Percentiles rank a stretch among this genome's conserved stretches.
phyloP scores from a whole-genome alignment of 1,140 invertebrate genomes.

The Neodiprion pinetum region DNA sequence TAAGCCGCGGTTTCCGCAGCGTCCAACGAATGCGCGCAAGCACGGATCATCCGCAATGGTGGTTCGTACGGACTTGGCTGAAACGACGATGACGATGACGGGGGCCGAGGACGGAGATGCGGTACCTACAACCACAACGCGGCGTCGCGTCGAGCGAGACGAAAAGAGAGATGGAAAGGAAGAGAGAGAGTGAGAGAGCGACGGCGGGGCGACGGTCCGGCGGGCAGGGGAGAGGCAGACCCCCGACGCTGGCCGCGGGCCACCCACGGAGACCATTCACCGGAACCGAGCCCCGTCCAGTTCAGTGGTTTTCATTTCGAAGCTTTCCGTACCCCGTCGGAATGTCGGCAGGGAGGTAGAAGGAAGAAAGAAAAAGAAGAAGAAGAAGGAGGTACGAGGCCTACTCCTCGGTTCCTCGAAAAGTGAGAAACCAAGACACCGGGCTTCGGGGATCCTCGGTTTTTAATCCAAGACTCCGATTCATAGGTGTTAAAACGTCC shows the following conservation, averaged over 20 bases:
- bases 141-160: no score
- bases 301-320: slow-evolving; percentile 54
- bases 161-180: slow-evolving; percentile 13
- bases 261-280: slow-evolving; percentile 64
- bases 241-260: slow-evolving; percentile 49
- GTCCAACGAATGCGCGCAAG: not conserved
- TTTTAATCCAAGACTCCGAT: no score
- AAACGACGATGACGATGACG: not conserved
- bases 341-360: slow-evolving; percentile 11
- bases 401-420: not conserved
- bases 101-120: not conserved
- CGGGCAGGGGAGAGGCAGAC: slow-evolving; percentile 43
- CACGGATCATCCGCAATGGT: not conserved
- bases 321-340: not conserved
- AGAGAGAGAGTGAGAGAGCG: slow-evolving; percentile 18
- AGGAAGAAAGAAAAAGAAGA: slow-evolving; percentile 10
- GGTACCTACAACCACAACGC: not conserved
- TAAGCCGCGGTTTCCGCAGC: slow-evolving; percentile 45
- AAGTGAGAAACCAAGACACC: no score
- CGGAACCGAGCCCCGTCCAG: slow-evolving; percentile 61
- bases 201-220: slow-evolving; percentile 17
- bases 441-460: no score
- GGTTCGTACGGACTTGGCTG: not conserved
- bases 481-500: no score
- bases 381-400: not conserved